Conservation (phyloP, 2,888 invertebrate genomes). For the Ypsolopha sequella region DNA sequence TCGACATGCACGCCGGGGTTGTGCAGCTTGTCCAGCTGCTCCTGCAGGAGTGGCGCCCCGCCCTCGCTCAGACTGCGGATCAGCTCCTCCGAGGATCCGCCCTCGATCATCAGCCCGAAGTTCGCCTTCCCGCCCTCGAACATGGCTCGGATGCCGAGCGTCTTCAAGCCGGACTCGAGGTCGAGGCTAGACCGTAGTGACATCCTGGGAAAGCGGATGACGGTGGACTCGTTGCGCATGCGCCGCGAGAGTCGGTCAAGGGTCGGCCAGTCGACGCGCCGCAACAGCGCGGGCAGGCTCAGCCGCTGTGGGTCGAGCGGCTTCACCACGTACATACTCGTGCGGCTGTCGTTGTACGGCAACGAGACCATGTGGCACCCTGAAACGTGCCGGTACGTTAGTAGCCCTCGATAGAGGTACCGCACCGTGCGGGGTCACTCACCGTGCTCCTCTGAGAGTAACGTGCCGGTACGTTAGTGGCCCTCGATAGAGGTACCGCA, state of each 20-base stretch:
- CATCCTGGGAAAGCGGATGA: conserved; percentile 79
- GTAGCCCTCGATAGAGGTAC: background rate
- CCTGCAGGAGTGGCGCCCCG: conserved; percentile 19
- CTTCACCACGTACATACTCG: conserved; percentile 75
- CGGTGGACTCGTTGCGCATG: conserved; percentile 53
- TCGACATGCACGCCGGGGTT: conserved; percentile 76
- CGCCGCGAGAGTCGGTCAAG: conserved; percentile 60
- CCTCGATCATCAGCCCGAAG: conserved; percentile 74
- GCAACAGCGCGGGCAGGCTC: conserved; percentile 58
- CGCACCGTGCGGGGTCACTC: conserved; percentile 8
- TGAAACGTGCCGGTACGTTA: conserved; percentile 18
- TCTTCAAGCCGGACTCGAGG: conserved; percentile 64
- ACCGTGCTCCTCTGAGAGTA: conserved; percentile 35
- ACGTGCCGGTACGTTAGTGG: no score
- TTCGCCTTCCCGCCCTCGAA: conserved; percentile 74
- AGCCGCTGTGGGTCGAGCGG: conserved; percentile 56
- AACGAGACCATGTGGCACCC: conserved; percentile 75
- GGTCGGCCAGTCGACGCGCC: conserved; percentile 48
- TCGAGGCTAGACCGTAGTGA: conserved; percentile 72
- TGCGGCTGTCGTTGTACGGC: conserved; percentile 77
- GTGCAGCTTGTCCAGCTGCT: conserved; percentile 30
- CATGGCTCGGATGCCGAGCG: conserved; percentile 73
- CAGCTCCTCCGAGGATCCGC: conserved; percentile 18
- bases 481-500: background rate
- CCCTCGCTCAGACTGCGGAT: conserved; percentile 24